These are phyloP conservation scores for Hippocampus abdominalis DNA, from an alignment of 2,113 vertebrate genomes.

Conservation along the genomic window DNA sequence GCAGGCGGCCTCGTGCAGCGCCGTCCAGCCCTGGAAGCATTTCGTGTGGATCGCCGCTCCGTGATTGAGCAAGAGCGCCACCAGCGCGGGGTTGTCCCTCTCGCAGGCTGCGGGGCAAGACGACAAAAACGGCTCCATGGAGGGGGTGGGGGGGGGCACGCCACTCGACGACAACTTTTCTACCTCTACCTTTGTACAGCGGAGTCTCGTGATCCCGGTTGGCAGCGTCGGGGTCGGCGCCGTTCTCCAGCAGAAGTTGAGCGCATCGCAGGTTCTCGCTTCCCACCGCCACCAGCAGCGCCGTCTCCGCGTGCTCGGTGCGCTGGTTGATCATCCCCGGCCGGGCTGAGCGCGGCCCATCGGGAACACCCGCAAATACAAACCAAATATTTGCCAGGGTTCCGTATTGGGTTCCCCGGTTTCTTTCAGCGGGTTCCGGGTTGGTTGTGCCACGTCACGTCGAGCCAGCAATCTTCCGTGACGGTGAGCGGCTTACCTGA, in stretches of 20 bases:
- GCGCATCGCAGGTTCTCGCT: slow-evolving; percentile 72
- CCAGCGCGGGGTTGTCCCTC: slow-evolving; percentile 70
- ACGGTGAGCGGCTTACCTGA: slow-evolving; percentile 64
- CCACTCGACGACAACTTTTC: no score
- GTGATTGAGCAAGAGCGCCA: slow-evolving; percentile 75
- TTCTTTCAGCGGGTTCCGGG: no score
- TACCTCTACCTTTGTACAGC: slow-evolving; percentile 90
- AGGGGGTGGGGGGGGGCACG: no score
- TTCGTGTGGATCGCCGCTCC: slow-evolving; percentile 75
- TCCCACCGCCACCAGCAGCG: slow-evolving; percentile 78
- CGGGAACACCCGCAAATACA: not conserved
- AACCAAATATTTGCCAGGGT: not conserved
- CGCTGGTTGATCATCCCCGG: slow-evolving; percentile 80
- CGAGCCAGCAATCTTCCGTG: not conserved
- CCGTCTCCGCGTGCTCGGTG: slow-evolving; percentile 78
- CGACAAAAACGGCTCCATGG: not conserved
- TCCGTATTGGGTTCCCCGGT: no score
- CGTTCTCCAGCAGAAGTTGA: slow-evolving; percentile 75
- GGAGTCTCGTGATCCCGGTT: slow-evolving; percentile 84
- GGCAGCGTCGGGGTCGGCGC: slow-evolving; percentile 80
- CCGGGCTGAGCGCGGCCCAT: slow-evolving; percentile 69
- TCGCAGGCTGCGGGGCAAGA: slow-evolving; percentile 81
- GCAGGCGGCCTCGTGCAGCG: slow-evolving; percentile 84
- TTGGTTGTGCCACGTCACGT: not conserved
- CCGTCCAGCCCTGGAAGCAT: slow-evolving; percentile 83